phyloP scores from a whole-genome alignment of 2,113 vertebrate genomes.

The Boleophthalmus pectinirostris region DNA sequence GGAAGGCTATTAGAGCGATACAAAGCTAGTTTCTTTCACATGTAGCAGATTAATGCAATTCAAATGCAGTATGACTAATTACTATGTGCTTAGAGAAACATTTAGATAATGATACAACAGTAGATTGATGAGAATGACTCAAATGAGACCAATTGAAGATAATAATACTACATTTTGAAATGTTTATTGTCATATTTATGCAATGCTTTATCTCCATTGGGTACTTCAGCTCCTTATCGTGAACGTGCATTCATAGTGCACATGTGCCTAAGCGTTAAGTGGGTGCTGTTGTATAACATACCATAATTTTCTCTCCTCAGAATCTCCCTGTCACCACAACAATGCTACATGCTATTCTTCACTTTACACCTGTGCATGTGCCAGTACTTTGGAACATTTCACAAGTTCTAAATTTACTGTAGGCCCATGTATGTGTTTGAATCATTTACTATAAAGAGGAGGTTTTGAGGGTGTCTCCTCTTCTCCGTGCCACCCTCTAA shows the following conservation, averaged over 20 bases:
- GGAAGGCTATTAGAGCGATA: slow-evolving; percentile 16
- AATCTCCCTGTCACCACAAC: slow-evolving; percentile 22
- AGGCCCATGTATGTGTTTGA: slow-evolving; percentile 38
- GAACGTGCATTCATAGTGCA: neutral
- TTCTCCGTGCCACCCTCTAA: slow-evolving; percentile 13
- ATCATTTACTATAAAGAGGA: slow-evolving; percentile 52
- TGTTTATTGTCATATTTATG: neutral
- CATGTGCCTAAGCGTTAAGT: neutral
- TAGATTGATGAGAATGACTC: slow-evolving; percentile 4
- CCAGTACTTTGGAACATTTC: neutral
- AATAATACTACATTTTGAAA: no score
- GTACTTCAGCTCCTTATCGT: neutral
- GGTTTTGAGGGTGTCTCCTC: slow-evolving; percentile 59
- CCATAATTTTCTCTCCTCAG: slow-evolving; percentile 19
- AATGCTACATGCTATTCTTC: slow-evolving; percentile 7
- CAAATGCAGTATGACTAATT: slow-evolving; percentile 8
- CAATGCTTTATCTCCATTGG: neutral
- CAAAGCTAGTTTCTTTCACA: slow-evolving; percentile 22
- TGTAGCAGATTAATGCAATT: slow-evolving; percentile 26
- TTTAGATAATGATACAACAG: neutral
- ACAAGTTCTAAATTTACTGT: neutral
- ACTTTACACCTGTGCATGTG: slow-evolving; percentile 7
- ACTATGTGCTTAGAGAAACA: slow-evolving; percentile 16
- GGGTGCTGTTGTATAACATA: slow-evolving; percentile 43
- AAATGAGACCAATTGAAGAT: neutral